Base-by-base conservation (phyloP, 2,113 vertebrate species). In the Chaetorhynchus papuensis region DNA sequence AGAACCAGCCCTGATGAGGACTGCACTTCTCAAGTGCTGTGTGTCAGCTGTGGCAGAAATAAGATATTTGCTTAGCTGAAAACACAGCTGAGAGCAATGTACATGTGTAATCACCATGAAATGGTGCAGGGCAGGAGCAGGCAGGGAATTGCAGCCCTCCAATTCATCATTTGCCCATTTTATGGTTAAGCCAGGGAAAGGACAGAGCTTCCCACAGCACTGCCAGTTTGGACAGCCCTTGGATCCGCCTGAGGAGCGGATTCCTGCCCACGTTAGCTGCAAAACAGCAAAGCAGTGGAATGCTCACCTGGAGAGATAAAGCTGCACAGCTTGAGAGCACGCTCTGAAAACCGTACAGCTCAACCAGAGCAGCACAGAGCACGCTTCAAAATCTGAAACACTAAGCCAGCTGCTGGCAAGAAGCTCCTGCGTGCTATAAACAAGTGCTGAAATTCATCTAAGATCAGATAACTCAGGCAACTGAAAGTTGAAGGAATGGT, bases 41-140 rank as follows among this genome's bases (percentile, higher is more conserved):
- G 93, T 94, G 95, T 94, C 94, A 96, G 95, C 87, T 95, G 93
- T 83, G 78, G 86, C 28, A 95, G 95, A 95, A 97, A 90, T 57
- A 37, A 93, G 93, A 81, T 92, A 87, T 93, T 92, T 68, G 57
- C 96, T 92, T 83, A 91, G 93, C 83, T 82, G 66, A 83, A 95
- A 94, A 92, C 93, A 94, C 96, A 97, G 97, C 97, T 97, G 94
- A 96, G 82, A 86, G 94, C 76, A 21, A 85, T 13, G 89, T 41
- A 71, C 61, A 42, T 22, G 70, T 97, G 95, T 88, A 59, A 74
- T 39, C 94, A 63, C 75, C 79, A 83, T 53, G 89, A 71, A 87
- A 87, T n/a, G 69, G 87, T 92, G 87, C 80, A 82, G 74, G 83
- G 66, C 87, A 83, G 94, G 14, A 69, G 88, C 92, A 93, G 71